A percentile compares a stretch with the other conserved stretches of the same genome.
These are phyloP conservation scores for Mus spretus DNA, from an alignment of 2,797 vertebrate genomes.

Conservation along the genomic window DNA sequence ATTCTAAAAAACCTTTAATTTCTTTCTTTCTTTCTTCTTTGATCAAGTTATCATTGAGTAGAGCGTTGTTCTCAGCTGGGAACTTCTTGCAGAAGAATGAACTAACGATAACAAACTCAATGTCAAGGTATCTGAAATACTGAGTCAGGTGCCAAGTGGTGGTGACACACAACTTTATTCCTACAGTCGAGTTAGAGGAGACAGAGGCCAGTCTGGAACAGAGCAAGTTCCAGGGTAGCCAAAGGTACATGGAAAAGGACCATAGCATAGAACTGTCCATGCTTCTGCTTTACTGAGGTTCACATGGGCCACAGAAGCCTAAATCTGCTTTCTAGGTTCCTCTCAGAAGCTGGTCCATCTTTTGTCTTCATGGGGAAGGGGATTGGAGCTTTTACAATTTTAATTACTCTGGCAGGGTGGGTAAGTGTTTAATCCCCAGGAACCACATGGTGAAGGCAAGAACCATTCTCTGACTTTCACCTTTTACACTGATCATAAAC, in stretches of 20 bases:
- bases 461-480: too few relatives aligned
- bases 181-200: neutral
- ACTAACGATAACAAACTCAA: neutral
- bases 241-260: neutral
- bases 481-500: neutral
- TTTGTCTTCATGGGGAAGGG: neutral
- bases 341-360: neutral
- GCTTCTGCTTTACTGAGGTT: neutral
- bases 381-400: neutral
- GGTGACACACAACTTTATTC: neutral
- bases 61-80: neutral
- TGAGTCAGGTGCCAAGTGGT: neutral
- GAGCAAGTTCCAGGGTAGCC: neutral
- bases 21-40: too few relatives aligned
- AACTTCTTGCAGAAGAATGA: neutral
- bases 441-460: too few relatives aligned
- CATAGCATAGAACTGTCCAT: neutral
- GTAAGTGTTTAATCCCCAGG: too few relatives aligned
- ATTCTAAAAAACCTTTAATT: too few relatives aligned
- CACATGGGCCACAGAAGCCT: neutral
- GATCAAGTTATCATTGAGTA: too few relatives aligned
- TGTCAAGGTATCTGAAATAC: neutral
- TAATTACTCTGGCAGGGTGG: too few relatives aligned
- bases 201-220: neutral
- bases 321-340: neutral